These are phyloP conservation scores for Indri indri DNA, from an alignment of 2,113 vertebrate species.

Conservation along the genomic window DNA sequence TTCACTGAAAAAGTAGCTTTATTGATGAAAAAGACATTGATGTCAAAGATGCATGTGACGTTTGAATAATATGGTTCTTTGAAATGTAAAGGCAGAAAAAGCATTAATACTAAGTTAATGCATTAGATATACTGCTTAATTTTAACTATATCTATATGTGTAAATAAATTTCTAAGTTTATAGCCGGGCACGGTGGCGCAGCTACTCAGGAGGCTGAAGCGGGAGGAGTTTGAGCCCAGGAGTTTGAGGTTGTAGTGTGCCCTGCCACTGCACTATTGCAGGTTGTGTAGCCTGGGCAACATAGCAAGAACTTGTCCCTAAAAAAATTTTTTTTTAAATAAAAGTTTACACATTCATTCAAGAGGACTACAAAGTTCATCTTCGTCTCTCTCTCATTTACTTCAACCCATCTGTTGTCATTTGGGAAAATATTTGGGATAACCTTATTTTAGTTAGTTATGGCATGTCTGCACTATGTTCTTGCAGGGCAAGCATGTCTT, in stretches of 20 bases:
- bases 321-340: too few relatives aligned
- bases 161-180: neutral
- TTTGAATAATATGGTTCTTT: slow-evolving; percentile 21
- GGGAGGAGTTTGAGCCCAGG: neutral
- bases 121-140: slow-evolving; percentile 10
- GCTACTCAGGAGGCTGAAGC: neutral
- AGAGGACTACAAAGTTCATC: neutral
- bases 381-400: neutral
- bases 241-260: neutral
- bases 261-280: too few relatives aligned
- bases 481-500: neutral
- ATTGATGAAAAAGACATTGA: slow-evolving; percentile 30
- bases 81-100: slow-evolving; percentile 6
- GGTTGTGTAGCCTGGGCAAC: too few relatives aligned
- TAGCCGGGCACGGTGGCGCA: neutral
- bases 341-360: neutral
- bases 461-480: neutral
- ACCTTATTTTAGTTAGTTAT: neutral
- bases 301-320: too few relatives aligned
- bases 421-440: neutral
- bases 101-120: neutral
- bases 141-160: neutral
- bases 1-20: neutral
- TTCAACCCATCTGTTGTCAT: neutral
- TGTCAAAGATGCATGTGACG: neutral